Evolutionary conservation across 2,888 invertebrate genomes (phyloP), one percentile per base, ranked within the genome.

Genomic region (Polietes domitor): DNA sequence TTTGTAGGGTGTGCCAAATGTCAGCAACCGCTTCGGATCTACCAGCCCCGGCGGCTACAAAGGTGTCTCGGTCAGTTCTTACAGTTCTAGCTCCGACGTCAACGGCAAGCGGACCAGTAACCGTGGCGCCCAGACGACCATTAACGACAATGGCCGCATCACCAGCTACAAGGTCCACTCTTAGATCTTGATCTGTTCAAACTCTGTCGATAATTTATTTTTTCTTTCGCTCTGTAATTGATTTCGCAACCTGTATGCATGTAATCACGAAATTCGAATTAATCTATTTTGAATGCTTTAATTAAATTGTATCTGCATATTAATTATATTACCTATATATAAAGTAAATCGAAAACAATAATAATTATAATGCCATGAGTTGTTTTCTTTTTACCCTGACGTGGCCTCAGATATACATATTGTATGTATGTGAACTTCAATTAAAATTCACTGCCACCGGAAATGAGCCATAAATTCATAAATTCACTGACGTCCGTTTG

Each of bases 61-160:
- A 81, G 92, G 95, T 50, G 95, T 96, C 4, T 95, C 94, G 63
- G 94, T 95, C 17, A 94, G 95, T 0, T 95, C 96, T 0, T 94
- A 91, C 87, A 93, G 95, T 28, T 93, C 93, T 1, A 94, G 94
- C 0, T 89, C 93, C 0, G 93, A 94, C 86, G 88, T 94, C 32
- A 93, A 95, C 88, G 96, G 96, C 3, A 92, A 94, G 86, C 92
- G 93, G 72, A 88, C 90, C 15, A 93, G 89, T 71, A 93, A 92
- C 83, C 94, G 95, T 84, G 93, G 93, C 63, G 94, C 96, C 0
- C 92, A 94, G 58, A 95, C 96, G 9, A 93, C 94, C 0, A 93
- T 96, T 74, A 95, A 96, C 88, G 94, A 96, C 87, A 96, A 96
- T 88, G 96, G 96, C 84, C 95, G 94, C 89, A 89, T 96, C 55